Evolutionary conservation across 2,888 invertebrate species (phyloP).

Genomic region (Gastrophysa polygoni): DNA sequence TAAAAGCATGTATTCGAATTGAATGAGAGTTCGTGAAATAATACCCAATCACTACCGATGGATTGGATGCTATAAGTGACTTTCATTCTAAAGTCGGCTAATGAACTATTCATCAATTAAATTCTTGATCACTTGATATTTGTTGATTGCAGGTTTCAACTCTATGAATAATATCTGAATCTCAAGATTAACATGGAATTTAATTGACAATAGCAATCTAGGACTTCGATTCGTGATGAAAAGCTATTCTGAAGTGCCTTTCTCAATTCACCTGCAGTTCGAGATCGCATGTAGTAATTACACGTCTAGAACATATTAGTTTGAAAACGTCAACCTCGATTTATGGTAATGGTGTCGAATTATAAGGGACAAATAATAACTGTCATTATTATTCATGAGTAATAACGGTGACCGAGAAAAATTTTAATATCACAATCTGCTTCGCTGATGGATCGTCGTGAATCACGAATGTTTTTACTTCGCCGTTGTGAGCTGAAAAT

Average conservation of each 20-base stretch:
- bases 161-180: too few relatives aligned
- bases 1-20: too few relatives aligned
- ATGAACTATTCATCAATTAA: too few relatives aligned
- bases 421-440: conserved; percentile 36
- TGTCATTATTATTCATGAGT: conserved; percentile 32
- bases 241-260: conserved; percentile 19
- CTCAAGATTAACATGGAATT: too few relatives aligned
- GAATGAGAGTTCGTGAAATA: too few relatives aligned
- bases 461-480: conserved; percentile 42
- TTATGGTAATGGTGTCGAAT: conserved; percentile 36
- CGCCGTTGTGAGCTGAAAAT: conserved; percentile 9
- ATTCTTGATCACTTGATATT: too few relatives aligned
- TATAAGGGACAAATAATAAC: conserved; percentile 35
- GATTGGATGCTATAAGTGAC: too few relatives aligned
- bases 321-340: conserved; percentile 31
- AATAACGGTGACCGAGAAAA: conserved; percentile 29
- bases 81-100: too few relatives aligned
- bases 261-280: conserved; percentile 18
- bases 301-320: conserved; percentile 20
- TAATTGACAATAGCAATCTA: too few relatives aligned
- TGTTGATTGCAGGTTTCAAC: too few relatives aligned
- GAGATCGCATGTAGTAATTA: conserved; percentile 25
- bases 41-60: too few relatives aligned
- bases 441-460: conserved; percentile 37
- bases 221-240: conserved; percentile 26